phyloP scores from a whole-genome alignment of 2,113 vertebrate species.

The Candoia aspera region DNA sequence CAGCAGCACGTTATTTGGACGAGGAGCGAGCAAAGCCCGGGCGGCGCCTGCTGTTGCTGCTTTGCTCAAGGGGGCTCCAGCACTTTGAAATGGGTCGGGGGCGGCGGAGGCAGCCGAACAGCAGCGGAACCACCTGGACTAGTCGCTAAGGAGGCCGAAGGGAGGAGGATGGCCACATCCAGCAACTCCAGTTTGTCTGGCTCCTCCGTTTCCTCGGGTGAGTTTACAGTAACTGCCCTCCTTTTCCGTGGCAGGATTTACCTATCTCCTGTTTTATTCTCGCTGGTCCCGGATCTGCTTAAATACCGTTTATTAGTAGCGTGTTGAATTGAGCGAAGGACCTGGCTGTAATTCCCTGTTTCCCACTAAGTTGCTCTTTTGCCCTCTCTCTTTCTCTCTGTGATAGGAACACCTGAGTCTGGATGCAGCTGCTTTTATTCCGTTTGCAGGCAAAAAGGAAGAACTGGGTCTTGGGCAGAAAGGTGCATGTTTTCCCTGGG shows the following conservation, averaged over 20 bases:
- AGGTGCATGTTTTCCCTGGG: background rate
- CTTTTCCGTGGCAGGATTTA: slow-evolving; percentile 21
- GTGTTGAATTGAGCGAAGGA: background rate
- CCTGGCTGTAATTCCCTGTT: background rate
- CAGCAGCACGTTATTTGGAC: slow-evolving; percentile 49
- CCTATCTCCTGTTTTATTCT: slow-evolving; percentile 18
- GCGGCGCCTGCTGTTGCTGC: slow-evolving; percentile 51
- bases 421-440: background rate
- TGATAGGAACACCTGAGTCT: background rate
- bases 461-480: no score
- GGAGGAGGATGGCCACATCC: slow-evolving; percentile 89
- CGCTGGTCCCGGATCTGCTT: background rate
- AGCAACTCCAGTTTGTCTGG: slow-evolving; percentile 97
- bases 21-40: background rate
- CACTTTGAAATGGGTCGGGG: slow-evolving; percentile 76
- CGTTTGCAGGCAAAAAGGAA: background rate
- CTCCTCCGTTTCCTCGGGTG: slow-evolving; percentile 95
- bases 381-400: background rate
- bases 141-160: slow-evolving; percentile 67
- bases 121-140: slow-evolving; percentile 67
- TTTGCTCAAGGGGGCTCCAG: slow-evolving; percentile 60
- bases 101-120: slow-evolving; percentile 54
- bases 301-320: slow-evolving; percentile 41
- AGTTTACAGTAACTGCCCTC: slow-evolving; percentile 63
- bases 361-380: background rate